Base-by-base conservation (phyloP, 1,140 invertebrate genomes). In the Heliothis subflexa region DNA sequence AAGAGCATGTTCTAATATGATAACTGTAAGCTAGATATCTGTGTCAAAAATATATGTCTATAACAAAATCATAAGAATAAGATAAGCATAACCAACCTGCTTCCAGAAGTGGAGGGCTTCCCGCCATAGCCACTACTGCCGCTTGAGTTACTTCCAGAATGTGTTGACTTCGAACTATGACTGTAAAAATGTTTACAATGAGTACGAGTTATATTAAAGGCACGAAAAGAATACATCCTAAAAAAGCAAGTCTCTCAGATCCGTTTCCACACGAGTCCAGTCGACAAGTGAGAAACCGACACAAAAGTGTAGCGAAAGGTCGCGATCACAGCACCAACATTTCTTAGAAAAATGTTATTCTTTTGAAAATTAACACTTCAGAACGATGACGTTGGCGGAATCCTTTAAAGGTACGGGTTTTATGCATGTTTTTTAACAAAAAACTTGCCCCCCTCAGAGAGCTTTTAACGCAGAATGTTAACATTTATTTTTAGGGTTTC, bases 121-220 rank as follows among this genome's bases (percentile, higher is more conserved):
- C 96, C 97, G 55, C 96, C 96, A 95, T 97, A 97, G 28, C 97
- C 97, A 88, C 97, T 97, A 91, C 97, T 97, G 72, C 96, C 96
- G 80, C 96, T 97, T 0, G 97, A 97, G 85, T 97, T 96, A 86
- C 97, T 97, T 16, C 96, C 96, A 81, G 97, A 97, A 81, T 97
- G 96, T 3, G 96, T 96, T 14, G 97, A 97, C 86, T 97, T 97
- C 11, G 97, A 97, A 88, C 97, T 97, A 59, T 96, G 96, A 89
- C 97, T 97, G 85, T 10, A 64, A 64, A 64, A 18, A 64, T 45
- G 11, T 45, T 12, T 64, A n/a, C 1, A n/a, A 64, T 64, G 28
- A 40, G 33, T 16, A 64, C 7, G 11, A 5, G 10, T 16, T 12
- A 5, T 59, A 12, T 59, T 25, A 13, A 0, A 59, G 21, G 0